phyloP scores from a whole-genome alignment of 2,113 vertebrate species.

The Phylloscopus whistleri region DNA sequence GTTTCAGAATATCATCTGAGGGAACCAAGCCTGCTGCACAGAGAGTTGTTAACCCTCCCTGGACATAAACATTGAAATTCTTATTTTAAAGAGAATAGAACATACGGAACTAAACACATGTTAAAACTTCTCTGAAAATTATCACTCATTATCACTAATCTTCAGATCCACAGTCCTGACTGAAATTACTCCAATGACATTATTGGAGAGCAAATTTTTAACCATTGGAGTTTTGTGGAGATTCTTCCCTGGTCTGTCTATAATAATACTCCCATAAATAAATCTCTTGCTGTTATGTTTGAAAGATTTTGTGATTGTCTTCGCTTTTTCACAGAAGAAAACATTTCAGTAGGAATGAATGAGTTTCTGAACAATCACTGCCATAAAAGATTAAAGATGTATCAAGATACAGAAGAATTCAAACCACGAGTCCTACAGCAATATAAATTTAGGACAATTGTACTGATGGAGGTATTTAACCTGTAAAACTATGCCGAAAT shows the following conservation, averaged over 20 bases:
- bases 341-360: background rate
- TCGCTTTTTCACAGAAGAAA: background rate
- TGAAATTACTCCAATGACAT: background rate
- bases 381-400: background rate
- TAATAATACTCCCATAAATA: background rate
- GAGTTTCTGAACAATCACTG: background rate
- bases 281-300: background rate
- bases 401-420: background rate
- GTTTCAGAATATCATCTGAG: background rate
- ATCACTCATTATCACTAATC: background rate
- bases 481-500: background rate
- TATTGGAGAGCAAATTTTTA: background rate
- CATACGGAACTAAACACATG: background rate
- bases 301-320: background rate
- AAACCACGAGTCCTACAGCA: background rate
- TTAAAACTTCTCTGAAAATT: background rate
- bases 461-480: background rate
- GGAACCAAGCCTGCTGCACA: background rate
- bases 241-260: background rate
- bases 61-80: background rate
- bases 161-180: background rate
- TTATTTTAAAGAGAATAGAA: background rate
- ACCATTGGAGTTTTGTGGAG: accelerated
- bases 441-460: background rate
- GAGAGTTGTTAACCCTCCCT: background rate